phyloP scores from a whole-genome alignment of 2,113 vertebrate species.

The Scalopus aquaticus region DNA sequence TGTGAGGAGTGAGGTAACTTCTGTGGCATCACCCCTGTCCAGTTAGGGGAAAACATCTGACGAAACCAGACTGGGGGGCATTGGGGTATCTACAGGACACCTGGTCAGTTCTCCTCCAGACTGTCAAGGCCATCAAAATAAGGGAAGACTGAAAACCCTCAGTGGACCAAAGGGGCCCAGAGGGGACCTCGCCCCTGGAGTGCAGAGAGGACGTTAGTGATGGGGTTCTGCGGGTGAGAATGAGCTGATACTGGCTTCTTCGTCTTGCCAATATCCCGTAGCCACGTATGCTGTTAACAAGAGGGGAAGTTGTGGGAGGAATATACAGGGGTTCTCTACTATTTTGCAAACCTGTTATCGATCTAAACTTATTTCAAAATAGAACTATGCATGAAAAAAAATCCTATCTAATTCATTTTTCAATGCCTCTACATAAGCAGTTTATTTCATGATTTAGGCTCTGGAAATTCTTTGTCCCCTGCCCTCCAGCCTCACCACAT shows the following conservation, averaged over 20 bases:
- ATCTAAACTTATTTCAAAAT: not conserved
- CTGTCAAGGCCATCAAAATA: not conserved
- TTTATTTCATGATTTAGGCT: not conserved
- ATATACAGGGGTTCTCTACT: not conserved
- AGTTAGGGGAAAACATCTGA: not conserved
- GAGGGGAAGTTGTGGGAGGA: not conserved
- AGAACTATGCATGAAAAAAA: not conserved
- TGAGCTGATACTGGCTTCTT: not conserved
- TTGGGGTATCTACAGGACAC: not conserved
- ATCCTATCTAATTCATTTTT: too few relatives aligned
- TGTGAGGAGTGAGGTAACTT: not conserved
- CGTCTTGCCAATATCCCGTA: not conserved
- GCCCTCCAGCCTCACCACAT: not conserved
- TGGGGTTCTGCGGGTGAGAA: not conserved
- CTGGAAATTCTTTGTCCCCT: not conserved
- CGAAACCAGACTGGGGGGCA: rapidly evolving
- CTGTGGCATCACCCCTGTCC: not conserved
- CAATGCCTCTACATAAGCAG: not conserved
- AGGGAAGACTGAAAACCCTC: not conserved
- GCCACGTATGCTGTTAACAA: not conserved
- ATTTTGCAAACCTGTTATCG: not conserved
- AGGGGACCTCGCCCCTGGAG: too few relatives aligned
- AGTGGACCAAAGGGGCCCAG: not conserved
- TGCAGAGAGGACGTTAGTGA: not conserved
- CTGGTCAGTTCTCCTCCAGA: not conserved